Evolutionary conservation across 2,888 invertebrate species (phyloP), one percentile per base, ranked within the genome.

Genomic region (Ellobium chinense): DNA sequence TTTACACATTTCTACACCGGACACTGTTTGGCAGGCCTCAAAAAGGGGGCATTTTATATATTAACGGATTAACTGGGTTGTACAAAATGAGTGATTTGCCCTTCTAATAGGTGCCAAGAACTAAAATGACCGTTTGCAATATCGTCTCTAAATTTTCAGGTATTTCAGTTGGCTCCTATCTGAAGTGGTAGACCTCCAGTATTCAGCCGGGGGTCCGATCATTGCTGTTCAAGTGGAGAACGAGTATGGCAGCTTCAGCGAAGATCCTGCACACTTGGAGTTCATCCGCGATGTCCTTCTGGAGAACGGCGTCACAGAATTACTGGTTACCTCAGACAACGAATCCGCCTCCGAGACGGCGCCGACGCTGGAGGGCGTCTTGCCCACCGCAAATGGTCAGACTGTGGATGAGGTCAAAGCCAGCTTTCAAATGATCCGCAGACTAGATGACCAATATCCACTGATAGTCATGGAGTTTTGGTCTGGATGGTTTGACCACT

Each of bases 401-500:
- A 73, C 88, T 1, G 80, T 87, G 37, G 81, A 85, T 7, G 90
- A 93, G 82, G 94, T 94, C 0, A 88, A 58, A 36, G 74, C 88
- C 4, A 92, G 94, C 84, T 92, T 95, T 79, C 89, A 92, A 24
- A 88, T 88, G 18, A 89, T 95, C 60, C 88, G 92, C 78, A 84
- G 88, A 66, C 87, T 94, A 21, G 94, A 94, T 86, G 93, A 94
- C 0, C 91, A 94, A 78, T 93, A 93, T 82, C 95, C 95, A 0
- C 84, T 93, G 7, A 94, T 95, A 94, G 94, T 94, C 1, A 94
- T 94, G 93, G 95, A 95, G 88, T 95, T 93, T 87, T 95, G 95
- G 95, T 92, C 93, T 3, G 95, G 95, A 27, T 95, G 95, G 95
- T 95, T 95, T 88, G 95, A 95, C 87, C 94, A 94, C 86, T 95